A percentile compares a stretch with the other conserved stretches of the same genome.
phyloP scores from a whole-genome alignment of 2,888 invertebrate genomes.

The Lordiphosa fenestrarum region DNA sequence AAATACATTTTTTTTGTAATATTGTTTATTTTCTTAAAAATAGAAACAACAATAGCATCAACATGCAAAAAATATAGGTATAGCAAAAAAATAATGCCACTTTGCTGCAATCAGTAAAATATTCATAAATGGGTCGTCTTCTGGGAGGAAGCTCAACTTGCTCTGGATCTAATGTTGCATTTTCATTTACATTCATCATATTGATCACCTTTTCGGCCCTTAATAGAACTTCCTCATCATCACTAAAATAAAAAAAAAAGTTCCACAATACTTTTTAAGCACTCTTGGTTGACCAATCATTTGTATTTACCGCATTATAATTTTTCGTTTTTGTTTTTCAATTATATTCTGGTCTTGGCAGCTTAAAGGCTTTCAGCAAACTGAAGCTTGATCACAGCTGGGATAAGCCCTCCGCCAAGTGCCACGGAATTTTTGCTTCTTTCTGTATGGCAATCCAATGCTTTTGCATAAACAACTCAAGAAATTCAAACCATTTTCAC shows the following conservation, averaged over 20 bases:
- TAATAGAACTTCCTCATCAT: slow-evolving; percentile 32
- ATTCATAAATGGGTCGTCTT: neutral
- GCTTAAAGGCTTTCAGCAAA: slow-evolving; percentile 25
- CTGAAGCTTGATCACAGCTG: slow-evolving; percentile 22
- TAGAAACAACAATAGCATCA: slow-evolving; percentile 24
- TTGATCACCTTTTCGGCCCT: slow-evolving; percentile 7
- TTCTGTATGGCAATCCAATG: too few species aligned
- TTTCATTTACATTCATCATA: neutral
- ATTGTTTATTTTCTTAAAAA: slow-evolving; percentile 15
- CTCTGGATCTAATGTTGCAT: neutral
- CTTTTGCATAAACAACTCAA: too few species aligned
- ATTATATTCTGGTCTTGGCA: slow-evolving; percentile 13
- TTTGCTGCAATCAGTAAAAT: slow-evolving; percentile 10
- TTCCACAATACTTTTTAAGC: neutral
- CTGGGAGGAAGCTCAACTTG: neutral
- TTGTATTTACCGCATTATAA: slow-evolving; percentile 13
- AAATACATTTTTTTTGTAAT: too few species aligned
- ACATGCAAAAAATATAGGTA: slow-evolving; percentile 35
- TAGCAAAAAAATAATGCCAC: slow-evolving; percentile 36
- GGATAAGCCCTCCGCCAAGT: too few species aligned
- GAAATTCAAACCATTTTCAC: too few species aligned
- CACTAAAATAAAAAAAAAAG: slow-evolving; percentile 21
- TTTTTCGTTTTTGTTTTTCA: too few species aligned
- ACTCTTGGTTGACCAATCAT: too few species aligned
- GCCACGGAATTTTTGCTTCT: too few species aligned